phyloP scores from a whole-genome alignment of 2,888 invertebrate genomes.

The Volucella inanis region DNA sequence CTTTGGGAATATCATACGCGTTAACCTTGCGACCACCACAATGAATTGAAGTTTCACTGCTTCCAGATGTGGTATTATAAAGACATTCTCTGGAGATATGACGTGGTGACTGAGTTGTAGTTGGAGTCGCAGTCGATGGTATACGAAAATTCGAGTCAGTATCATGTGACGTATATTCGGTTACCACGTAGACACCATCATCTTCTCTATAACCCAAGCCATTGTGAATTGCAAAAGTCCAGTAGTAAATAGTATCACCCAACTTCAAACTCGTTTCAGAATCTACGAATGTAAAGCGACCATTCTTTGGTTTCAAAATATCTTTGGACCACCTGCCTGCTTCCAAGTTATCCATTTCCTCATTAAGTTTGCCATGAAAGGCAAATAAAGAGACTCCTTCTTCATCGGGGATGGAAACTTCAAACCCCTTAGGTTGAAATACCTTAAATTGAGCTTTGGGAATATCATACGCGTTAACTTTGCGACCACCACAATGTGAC shows the following conservation, averaged over 20 bases:
- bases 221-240: constrained; percentile 89
- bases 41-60: too few relatives aligned
- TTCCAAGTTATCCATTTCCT: too few relatives aligned
- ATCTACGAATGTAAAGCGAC: constrained; percentile 80
- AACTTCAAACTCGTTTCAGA: constrained; percentile 84
- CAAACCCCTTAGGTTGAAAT: constrained; percentile 84
- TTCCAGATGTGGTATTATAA: too few relatives aligned
- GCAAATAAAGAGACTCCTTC: constrained; percentile 89
- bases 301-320: too few relatives aligned
- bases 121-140: too few relatives aligned
- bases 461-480: too few relatives aligned
- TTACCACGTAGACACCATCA: constrained; percentile 76
- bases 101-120: neutral
- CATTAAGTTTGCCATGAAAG: too few relatives aligned
- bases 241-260: constrained; percentile 89
- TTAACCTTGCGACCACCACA: too few relatives aligned
- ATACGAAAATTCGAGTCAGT: neutral
- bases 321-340: too few relatives aligned
- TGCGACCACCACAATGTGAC: neutral
- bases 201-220: constrained; percentile 85
- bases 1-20: constrained; percentile 4
- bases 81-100: neutral
- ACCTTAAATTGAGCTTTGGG: constrained; percentile 81
- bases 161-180: constrained; percentile 13
- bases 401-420: constrained; percentile 84